Base-by-base conservation (phyloP, 2,797 vertebrate genomes). In the Rhyacichthys aspro region DNA sequence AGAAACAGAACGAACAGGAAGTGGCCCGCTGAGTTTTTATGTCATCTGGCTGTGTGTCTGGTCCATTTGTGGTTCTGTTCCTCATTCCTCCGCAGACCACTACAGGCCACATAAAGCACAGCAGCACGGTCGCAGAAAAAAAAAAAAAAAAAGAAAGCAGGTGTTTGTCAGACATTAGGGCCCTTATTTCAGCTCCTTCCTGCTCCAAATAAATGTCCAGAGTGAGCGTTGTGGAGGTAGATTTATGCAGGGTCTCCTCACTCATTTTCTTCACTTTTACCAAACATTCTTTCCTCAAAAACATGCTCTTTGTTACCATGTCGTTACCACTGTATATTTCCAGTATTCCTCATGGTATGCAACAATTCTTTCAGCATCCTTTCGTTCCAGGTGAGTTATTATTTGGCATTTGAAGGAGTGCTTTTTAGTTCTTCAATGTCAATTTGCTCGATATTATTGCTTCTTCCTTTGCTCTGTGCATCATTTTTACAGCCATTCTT, bases 61-160 rank as follows among this genome's bases (percentile, higher is more conserved):
- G 72, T 86, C 87, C 83, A 85, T 86, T 87, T 88, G 88, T 79
- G 87, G 88, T 86, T 82, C 70, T 81, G 76, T 70, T 83, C 70
- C 45, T 59, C 78, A 87, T 86, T 90, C 85, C 78, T 86, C 59
- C 32, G 5, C 81, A 55, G 82, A 87, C 88, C 87, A 74, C 86
- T 47, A 46, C 68, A 67, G 74, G 70, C 88, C 87, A 82, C 87
- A 88, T 70, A 48, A 82, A 85, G 71, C 71, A 42, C 67, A 32
- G 74, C 32, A 43, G 65, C 64, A 69, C 62, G 73, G 79, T 70
- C 67, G 23, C 78, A 73, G 43, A 45, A 50, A 55, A 50, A n/a
- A n/a, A n/a, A n/a, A n/a, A n/a, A n/a, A n/a, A n/a, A n/a, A n/a
- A n/a, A n/a, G n/a, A n/a, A 63, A 75, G 79, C 77, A 86, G 81